These are phyloP conservation scores for Pedetes capensis DNA, from an alignment of 2,113 vertebrate genomes.

Conservation along the genomic window DNA sequence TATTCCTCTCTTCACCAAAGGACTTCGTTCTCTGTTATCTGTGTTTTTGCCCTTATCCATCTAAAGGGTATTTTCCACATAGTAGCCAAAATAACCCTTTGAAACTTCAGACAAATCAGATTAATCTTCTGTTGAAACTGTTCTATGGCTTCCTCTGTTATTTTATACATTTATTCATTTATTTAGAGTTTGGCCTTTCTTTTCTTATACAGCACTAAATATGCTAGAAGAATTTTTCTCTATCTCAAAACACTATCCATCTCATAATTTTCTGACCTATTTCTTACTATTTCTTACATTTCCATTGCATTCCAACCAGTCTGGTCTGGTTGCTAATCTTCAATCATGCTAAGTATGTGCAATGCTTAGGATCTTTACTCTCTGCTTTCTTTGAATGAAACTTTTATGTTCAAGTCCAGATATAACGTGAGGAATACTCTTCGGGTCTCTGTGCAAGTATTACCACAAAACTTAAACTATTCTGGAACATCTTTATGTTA, in stretches of 20 bases:
- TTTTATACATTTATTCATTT: no score
- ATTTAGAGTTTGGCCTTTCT: not conserved
- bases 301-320: not conserved
- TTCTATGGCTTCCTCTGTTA: fast-evolving
- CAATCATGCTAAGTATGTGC: not conserved
- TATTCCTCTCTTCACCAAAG: not conserved
- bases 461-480: not conserved
- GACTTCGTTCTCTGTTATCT: no score
- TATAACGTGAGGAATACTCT: not conserved
- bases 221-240: not conserved
- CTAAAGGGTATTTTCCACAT: not conserved
- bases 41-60: not conserved
- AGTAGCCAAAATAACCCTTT: not conserved
- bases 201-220: not conserved
- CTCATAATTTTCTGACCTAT: not conserved
- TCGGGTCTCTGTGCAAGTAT: not conserved
- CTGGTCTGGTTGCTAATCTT: not conserved
- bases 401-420: not conserved
- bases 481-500: not conserved
- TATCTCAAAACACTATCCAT: not conserved
- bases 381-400: not conserved
- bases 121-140: not conserved
- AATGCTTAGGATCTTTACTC: not conserved
- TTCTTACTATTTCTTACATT: not conserved
- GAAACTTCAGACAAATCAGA: not conserved